Evolutionary conservation across 1,140 invertebrate species (phyloP).

Genomic region (Papilio machaon): DNA sequence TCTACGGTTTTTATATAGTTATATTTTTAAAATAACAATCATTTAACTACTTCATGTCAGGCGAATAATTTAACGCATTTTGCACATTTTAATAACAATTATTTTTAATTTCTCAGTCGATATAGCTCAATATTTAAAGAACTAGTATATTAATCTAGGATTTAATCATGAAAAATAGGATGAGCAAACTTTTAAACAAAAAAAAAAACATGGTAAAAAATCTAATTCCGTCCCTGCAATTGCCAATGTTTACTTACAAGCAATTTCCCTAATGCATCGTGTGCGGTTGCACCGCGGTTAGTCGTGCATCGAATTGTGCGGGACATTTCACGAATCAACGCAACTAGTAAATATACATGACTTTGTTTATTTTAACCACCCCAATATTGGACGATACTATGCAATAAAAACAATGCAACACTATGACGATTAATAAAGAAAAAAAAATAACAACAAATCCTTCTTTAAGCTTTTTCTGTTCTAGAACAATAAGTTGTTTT

Average conservation of each 20-base stretch:
- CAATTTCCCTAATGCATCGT: constrained; percentile 60
- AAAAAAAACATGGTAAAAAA: constrained; percentile 35
- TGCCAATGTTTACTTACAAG: constrained; percentile 48
- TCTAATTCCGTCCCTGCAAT: constrained; percentile 38
- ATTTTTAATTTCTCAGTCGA: too few species aligned
- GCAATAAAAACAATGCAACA: constrained; percentile 35
- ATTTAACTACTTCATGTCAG: too few species aligned
- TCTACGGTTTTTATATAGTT: neutral
- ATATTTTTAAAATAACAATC: neutral
- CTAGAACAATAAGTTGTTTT: too few species aligned
- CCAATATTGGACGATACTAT: constrained; percentile 48
- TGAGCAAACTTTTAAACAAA: neutral
- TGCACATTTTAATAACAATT: too few species aligned
- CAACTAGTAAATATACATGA: constrained; percentile 60
- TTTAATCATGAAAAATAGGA: too few species aligned
- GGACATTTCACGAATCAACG: constrained; percentile 45
- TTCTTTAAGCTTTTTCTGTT: too few species aligned
- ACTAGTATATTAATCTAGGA: too few species aligned
- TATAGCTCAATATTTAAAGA: too few species aligned
- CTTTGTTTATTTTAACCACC: constrained; percentile 48
- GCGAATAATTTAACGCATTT: too few species aligned
- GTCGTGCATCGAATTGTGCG: constrained; percentile 32
- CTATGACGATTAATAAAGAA: too few species aligned
- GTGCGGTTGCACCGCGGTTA: constrained; percentile 7
- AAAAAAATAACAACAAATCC: too few species aligned